A percentile compares a stretch with the other conserved stretches of the same genome.
Evolutionary conservation across 2,888 invertebrate genomes (phyloP).

Genomic region (Caenorhabditis sp.): DNA sequence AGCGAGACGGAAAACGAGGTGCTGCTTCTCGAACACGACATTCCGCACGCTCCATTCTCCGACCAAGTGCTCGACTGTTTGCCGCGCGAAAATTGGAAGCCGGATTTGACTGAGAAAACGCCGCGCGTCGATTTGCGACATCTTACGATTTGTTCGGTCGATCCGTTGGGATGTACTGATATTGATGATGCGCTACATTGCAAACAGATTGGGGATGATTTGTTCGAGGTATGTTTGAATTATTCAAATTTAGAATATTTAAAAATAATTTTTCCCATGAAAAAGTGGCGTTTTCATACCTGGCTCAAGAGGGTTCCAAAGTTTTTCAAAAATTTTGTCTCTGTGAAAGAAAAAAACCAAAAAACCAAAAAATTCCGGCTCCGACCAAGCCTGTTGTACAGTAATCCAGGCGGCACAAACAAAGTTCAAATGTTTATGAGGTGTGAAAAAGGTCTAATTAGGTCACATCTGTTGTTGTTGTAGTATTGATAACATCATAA

Average conservation of each 20-base stretch:
- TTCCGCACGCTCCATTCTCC: slow-evolving; percentile 93
- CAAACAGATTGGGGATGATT: slow-evolving; percentile 77
- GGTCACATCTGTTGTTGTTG: no score
- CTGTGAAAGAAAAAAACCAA: no score
- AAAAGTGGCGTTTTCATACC: no score
- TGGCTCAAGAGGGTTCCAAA: no score
- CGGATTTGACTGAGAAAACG: slow-evolving; percentile 71
- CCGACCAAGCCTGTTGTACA: no score
- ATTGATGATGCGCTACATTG: slow-evolving; percentile 98
- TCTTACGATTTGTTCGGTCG: slow-evolving; percentile 79
- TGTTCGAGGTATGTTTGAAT: slow-evolving; percentile 34
- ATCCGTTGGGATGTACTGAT: slow-evolving; percentile 97
- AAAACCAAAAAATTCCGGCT: no score
- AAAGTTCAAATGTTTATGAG: no score
- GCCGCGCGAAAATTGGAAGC: slow-evolving; percentile 76
- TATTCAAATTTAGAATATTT: not conserved
- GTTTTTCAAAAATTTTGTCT: no score
- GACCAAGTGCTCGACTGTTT: slow-evolving; percentile 90
- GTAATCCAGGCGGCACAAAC: no score
- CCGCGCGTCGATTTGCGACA: slow-evolving; percentile 84
- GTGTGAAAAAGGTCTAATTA: no score
- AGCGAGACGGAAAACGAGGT: slow-evolving; percentile 94
- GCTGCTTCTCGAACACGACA: slow-evolving; percentile 91
- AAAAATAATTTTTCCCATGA: not conserved
- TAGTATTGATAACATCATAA: no score